These are phyloP conservation scores for Aythya baeri DNA, from an alignment of 2,113 vertebrate genomes.

Conservation along the genomic window DNA sequence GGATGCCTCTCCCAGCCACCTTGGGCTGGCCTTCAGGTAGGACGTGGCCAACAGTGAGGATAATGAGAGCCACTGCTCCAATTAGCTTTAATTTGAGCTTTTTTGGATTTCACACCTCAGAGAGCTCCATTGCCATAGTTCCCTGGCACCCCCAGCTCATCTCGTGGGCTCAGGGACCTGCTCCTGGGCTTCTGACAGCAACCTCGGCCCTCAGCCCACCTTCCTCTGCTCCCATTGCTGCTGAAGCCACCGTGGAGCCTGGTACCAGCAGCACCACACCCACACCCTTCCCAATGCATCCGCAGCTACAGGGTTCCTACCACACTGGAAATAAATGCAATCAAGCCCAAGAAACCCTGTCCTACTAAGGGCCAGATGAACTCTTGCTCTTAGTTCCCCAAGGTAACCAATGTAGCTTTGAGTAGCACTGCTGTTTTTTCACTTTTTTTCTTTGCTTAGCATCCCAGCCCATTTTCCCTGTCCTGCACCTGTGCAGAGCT, in stretches of 20 bases:
- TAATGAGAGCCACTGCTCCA: neutral
- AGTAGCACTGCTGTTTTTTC: neutral
- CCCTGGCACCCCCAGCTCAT: neutral
- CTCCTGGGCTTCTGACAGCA: neutral
- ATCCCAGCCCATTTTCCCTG: neutral
- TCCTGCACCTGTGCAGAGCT: neutral
- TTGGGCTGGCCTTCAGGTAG: neutral
- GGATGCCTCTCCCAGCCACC: neutral
- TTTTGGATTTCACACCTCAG: neutral
- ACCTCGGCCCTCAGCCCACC: neutral
- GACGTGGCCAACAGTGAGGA: accelerated
- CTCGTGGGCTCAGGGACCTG: neutral
- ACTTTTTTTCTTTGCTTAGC: neutral
- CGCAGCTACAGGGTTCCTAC: neutral
- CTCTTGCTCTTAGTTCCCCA: neutral
- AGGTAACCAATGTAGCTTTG: accelerated
- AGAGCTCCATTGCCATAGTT: neutral
- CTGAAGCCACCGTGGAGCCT: accelerated
- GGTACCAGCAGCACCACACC: neutral
- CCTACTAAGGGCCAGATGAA: neutral
- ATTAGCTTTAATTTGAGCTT: neutral
- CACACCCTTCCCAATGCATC: neutral
- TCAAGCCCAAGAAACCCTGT: neutral
- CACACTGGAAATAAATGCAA: neutral
- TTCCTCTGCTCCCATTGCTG: neutral